phyloP scores from a whole-genome alignment of 2,113 vertebrate species.

The Siniperca knerii region DNA sequence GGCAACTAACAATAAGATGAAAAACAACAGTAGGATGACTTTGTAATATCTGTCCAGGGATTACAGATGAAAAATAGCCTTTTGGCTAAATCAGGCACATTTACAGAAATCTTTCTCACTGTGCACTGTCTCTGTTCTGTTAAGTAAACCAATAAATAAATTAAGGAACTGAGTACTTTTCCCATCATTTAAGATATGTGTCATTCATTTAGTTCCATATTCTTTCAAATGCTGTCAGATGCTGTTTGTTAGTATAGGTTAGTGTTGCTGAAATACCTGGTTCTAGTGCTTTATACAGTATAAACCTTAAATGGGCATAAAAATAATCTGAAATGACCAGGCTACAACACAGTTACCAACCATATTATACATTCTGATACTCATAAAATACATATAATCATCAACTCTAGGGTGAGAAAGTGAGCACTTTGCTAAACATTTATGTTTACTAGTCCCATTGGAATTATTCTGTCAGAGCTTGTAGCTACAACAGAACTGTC shows the following conservation, averaged over 20 bases:
- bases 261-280: not conserved
- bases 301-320: not conserved
- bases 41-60: not conserved
- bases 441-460: slow-evolving; percentile 11
- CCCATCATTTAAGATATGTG: not conserved
- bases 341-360: not conserved
- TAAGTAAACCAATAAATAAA: not conserved
- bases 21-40: not conserved
- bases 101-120: not conserved
- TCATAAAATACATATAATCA: not conserved
- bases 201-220: not conserved
- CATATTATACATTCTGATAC: not conserved
- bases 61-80: not conserved
- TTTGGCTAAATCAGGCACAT: not conserved
- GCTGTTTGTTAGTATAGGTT: not conserved
- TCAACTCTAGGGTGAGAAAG: slow-evolving; percentile 21
- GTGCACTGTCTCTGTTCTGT: no score
- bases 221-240: not conserved
- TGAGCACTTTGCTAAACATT: slow-evolving; percentile 14
- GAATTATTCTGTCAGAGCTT: slow-evolving; percentile 28
- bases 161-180: no score
- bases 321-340: not conserved
- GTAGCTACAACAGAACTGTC: slow-evolving; percentile 47
- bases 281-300: not conserved
- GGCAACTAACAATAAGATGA: not conserved